phyloP scores from a whole-genome alignment of 2,113 vertebrate species.

The Neolamprologus falcicula region DNA sequence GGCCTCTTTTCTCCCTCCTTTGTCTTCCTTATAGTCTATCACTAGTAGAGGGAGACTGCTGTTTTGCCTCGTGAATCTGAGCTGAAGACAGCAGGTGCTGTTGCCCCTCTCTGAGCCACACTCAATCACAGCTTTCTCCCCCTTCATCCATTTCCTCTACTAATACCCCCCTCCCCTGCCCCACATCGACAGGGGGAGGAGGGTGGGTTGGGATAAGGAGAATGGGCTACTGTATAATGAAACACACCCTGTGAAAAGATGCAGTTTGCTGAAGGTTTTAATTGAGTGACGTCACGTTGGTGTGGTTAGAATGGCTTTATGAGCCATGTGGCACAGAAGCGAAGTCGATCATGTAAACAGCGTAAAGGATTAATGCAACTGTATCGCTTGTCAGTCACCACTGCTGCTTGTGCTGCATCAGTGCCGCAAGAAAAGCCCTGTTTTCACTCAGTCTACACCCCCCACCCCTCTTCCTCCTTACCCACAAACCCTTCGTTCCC shows the following conservation, averaged over 20 bases:
- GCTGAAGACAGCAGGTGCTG: slow-evolving; percentile 67
- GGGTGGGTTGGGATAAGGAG: neutral
- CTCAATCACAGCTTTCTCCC: slow-evolving; percentile 30
- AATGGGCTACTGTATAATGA: slow-evolving; percentile 37
- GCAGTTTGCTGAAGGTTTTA: slow-evolving; percentile 11
- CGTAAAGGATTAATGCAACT: slow-evolving; percentile 34
- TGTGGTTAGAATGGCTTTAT: slow-evolving; percentile 11
- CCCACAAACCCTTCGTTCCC: slow-evolving; percentile 27
- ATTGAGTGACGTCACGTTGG: slow-evolving; percentile 1
- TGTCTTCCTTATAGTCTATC: slow-evolving; percentile 34
- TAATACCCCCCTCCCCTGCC: neutral
- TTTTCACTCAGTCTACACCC: slow-evolving; percentile 39
- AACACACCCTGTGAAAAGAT: slow-evolving; percentile 2
- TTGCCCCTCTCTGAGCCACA: slow-evolving; percentile 46
- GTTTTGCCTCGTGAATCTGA: slow-evolving; percentile 37
- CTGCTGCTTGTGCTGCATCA: slow-evolving; percentile 62
- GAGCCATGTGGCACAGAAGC: slow-evolving; percentile 1
- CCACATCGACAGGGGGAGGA: neutral
- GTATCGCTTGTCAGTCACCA: slow-evolving; percentile 39
- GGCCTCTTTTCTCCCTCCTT: slow-evolving; percentile 9
- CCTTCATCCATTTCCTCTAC: slow-evolving; percentile 32
- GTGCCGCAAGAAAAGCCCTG: slow-evolving; percentile 50
- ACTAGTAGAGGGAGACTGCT: slow-evolving; percentile 24
- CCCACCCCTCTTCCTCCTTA: slow-evolving; percentile 1
- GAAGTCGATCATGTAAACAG: neutral